Base-by-base conservation (phyloP, 2,888 invertebrate species). In the Onthophagus sagittarius region DNA sequence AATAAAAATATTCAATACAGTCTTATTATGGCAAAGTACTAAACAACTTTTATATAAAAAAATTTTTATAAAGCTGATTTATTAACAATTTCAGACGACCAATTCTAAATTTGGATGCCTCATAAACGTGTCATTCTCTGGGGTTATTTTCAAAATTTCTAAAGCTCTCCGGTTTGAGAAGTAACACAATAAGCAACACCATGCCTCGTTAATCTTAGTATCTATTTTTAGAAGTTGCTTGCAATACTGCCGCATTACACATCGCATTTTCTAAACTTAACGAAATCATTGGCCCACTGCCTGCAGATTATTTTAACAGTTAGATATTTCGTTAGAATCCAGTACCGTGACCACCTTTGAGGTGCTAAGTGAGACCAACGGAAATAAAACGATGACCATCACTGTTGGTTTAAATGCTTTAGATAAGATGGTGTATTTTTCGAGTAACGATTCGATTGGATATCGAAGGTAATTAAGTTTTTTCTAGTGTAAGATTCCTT, bases 401-500 rank as follows among this genome's bases (percentile, higher is more conserved):
- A 53, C 39, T 7, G 6, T 2, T 53, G 39, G 6, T 53, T 53
- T 53, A 53, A 53, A 53, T 53, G 7, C 39, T 63, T 31, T 11
- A 69, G 62, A 71, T 23, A 73, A 75, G 71, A 80, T 80, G 80
- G 79, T 80, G 69, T 80, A 79, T 71, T 75, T 80, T 65, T 69
- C 76, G 15, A 76, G 73, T 15, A 72, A 74, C n/a, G 75, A 75
- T 70, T 71, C 63, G 70, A 77, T 79, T 75, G 75, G 76, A 65
- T 76, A 77, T 62, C 72, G 76, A 72, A 79, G 80, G 80, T 80
- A 80, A 74, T 69, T 69, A 70, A 70, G 14, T 9, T 62, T 53
- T 72, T 73, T 73, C 65, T 64, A 11, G 62, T 23, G 23, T 23
- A 23, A 23, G 14, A 53, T 64, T 71, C 15, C 71, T 32, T 73